Percentiles rank a stretch among this genome's conserved stretches.
Evolutionary conservation across 1,140 invertebrate species (phyloP).

Genomic region (Hycleus cichorii): DNA sequence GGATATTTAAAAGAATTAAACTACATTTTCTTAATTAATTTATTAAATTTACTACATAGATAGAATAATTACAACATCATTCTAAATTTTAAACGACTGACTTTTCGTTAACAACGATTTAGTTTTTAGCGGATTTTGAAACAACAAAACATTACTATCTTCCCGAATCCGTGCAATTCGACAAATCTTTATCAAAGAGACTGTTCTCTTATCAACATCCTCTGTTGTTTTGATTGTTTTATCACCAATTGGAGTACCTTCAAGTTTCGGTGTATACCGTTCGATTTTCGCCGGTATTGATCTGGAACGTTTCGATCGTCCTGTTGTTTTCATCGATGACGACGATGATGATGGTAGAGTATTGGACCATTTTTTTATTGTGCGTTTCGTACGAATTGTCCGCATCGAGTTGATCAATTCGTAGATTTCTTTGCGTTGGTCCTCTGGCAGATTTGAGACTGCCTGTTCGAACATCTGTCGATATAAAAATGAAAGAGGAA

Average conservation of each 20-base stretch:
- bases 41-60: no score
- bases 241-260: constrained; percentile 8
- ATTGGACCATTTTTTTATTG: constrained; percentile 28
- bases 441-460: constrained; percentile 27
- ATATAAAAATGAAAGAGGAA: constrained; percentile 3
- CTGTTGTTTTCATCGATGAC: background rate
- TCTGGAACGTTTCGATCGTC: background rate
- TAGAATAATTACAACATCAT: background rate
- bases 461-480: constrained; percentile 35
- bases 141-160: constrained; percentile 29
- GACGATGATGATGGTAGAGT: constrained; percentile 19
- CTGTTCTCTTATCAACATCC: constrained; percentile 3
- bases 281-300: background rate
- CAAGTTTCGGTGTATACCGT: background rate
- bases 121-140: constrained; percentile 32
- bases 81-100: constrained; percentile 23
- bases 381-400: constrained; percentile 19
- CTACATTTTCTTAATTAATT: no score
- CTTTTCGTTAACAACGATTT: constrained; percentile 28
- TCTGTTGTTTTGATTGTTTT: constrained; percentile 6
- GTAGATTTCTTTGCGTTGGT: constrained; percentile 31
- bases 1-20: no score
- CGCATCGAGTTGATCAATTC: constrained; percentile 32
- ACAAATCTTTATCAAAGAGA: constrained; percentile 29
- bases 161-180: constrained; percentile 32